phyloP scores from a whole-genome alignment of 2,797 vertebrate species.

The Scarus forsteni region DNA sequence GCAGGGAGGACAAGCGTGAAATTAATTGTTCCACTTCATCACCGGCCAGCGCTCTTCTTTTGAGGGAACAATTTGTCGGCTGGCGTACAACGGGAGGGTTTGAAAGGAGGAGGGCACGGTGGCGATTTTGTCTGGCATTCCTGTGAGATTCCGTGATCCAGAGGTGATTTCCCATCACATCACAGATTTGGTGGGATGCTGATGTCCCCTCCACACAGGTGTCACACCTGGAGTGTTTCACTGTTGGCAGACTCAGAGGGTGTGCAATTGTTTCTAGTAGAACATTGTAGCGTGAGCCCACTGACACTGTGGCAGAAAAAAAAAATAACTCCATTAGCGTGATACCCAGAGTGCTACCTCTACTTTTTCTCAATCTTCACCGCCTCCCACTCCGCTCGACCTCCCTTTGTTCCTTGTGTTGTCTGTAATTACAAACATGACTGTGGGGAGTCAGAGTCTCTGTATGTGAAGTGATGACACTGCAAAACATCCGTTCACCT shows the following conservation, averaged over 20 bases:
- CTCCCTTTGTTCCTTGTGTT: constrained; percentile 20
- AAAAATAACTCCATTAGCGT: constrained; percentile 50
- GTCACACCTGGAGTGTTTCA: constrained; percentile 39
- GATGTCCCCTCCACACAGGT: constrained; percentile 27
- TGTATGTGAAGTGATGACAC: constrained; percentile 59
- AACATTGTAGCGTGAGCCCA: constrained; percentile 7
- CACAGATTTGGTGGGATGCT: constrained; percentile 41
- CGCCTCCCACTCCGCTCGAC: constrained; percentile 2
- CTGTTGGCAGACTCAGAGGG: constrained; percentile 27
- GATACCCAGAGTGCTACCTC: constrained; percentile 38
- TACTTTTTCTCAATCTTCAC: constrained; percentile 14
- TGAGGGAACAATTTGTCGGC: constrained; percentile 91
- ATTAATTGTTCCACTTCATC: constrained; percentile 98
- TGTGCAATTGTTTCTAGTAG: constrained; percentile 18
- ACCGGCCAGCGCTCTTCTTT: constrained; percentile 90
- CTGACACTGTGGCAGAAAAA: constrained; percentile 42
- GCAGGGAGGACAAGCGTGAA: constrained; percentile 95
- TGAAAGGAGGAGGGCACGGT: constrained; percentile 62
- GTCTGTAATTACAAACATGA: constrained; percentile 72
- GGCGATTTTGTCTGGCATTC: constrained; percentile 60
- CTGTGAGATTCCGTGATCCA: constrained; percentile 72
- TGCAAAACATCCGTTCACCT: constrained; percentile 49
- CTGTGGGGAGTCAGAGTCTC: constrained; percentile 59
- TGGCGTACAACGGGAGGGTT: constrained; percentile 72
- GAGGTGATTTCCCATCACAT: constrained; percentile 60